phyloP scores from a whole-genome alignment of 2,888 invertebrate genomes.

The Magallana nippona region DNA sequence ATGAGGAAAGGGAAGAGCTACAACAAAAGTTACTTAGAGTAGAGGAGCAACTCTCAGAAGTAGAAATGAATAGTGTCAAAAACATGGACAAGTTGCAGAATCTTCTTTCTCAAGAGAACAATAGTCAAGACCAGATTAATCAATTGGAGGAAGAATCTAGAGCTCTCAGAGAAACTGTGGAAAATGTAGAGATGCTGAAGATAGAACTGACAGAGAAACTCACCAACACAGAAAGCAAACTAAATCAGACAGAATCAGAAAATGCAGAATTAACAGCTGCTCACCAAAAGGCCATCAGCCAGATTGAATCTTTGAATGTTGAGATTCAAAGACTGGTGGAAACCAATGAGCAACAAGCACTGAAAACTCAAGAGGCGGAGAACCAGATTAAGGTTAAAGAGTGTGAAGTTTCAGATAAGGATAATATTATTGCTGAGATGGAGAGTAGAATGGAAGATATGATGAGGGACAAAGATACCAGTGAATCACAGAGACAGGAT shows the following conservation, averaged over 20 bases:
- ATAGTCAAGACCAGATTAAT: neutral
- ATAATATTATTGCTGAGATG: constrained; percentile 1
- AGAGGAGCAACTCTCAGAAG: constrained; percentile 36
- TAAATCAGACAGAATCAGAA: constrained; percentile 38
- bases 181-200: constrained; percentile 7
- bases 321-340: neutral
- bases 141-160: constrained; percentile 2
- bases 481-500: neutral
- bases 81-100: neutral
- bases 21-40: constrained; percentile 45
- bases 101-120: neutral
- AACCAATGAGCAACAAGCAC: neutral
- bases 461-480: neutral
- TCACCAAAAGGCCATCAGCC: neutral
- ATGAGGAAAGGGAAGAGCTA: constrained; percentile 34
- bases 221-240: neutral
- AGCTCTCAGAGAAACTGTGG: neutral
- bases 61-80: constrained; percentile 3
- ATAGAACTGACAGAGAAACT: constrained; percentile 25
- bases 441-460: neutral
- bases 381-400: constrained; percentile 1
- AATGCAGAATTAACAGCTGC: constrained; percentile 37
- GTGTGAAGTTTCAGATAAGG: constrained; percentile 5
- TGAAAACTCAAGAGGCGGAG: constrained; percentile 4
- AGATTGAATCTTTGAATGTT: neutral